Evolutionary conservation across 2,113 vertebrate genomes (phyloP).

Genomic region (Callopanchax toddi): DNA sequence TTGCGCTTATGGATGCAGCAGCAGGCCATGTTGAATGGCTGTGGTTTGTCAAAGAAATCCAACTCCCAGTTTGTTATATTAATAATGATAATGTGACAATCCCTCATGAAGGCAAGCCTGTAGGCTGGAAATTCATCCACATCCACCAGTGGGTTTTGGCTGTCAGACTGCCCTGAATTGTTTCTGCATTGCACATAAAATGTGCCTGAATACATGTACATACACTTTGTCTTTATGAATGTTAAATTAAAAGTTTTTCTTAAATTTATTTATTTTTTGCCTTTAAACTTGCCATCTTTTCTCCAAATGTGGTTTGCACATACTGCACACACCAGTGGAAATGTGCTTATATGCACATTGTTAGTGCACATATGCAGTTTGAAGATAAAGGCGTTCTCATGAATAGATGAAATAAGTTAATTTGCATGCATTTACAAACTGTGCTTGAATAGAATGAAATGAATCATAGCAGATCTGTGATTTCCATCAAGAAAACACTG

Average conservation of each 20-base stretch:
- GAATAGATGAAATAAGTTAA: conserved; percentile 32
- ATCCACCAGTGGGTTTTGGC: too few relatives aligned
- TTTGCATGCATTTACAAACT: conserved; percentile 53
- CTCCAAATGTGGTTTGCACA: conserved; percentile 4
- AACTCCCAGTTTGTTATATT: not conserved
- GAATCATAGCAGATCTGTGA: conserved; percentile 39
- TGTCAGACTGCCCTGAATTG: too few relatives aligned
- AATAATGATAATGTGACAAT: not conserved
- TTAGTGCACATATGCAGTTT: conserved; percentile 35
- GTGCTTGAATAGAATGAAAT: conserved; percentile 11
- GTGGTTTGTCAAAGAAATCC: not conserved
- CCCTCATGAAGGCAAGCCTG: too few relatives aligned
- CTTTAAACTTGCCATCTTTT: not conserved
- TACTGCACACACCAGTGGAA: conserved; percentile 14
- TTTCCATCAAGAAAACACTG: conserved; percentile 62
- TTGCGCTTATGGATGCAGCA: not conserved
- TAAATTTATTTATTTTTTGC: not conserved
- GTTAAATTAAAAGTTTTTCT: not conserved
- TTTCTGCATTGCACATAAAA: too few relatives aligned
- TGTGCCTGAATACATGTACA: too few relatives aligned
- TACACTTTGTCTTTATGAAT: too few relatives aligned
- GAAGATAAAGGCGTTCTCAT: conserved; percentile 9
- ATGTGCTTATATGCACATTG: conserved; percentile 12
- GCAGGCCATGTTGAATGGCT: not conserved
- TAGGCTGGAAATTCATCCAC: too few relatives aligned